Conservation (phyloP, 2,797 vertebrate species). For the Nyctibius grandis region DNA sequence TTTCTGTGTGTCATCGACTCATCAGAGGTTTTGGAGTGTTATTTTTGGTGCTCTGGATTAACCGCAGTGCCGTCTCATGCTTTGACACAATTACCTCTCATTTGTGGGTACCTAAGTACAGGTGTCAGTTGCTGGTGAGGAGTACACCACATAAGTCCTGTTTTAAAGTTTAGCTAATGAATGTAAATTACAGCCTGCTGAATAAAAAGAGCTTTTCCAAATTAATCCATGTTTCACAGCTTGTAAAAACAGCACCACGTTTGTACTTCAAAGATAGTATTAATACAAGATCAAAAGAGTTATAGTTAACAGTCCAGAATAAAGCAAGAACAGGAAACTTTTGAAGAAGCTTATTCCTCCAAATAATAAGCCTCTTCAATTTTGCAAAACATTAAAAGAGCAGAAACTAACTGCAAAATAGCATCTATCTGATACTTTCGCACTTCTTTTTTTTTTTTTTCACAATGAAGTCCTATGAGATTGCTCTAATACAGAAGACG, state of each 20-base stretch:
- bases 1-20: neutral
- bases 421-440: neutral
- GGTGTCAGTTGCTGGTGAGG: neutral
- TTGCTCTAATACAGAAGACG: neutral
- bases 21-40: neutral
- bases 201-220: neutral
- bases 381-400: neutral
- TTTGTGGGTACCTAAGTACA: neutral
- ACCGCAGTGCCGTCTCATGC: rapidly evolving
- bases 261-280: neutral
- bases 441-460: neutral
- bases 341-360: neutral
- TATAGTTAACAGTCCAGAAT: neutral
- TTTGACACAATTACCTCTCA: neutral
- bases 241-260: neutral
- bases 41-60: neutral
- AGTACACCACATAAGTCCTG: neutral
- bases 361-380: neutral
- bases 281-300: neutral
- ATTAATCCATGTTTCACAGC: neutral
- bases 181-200: neutral
- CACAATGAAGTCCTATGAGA: neutral
- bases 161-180: neutral
- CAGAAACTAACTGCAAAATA: neutral
- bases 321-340: neutral